Conservation (phyloP, 1,140 invertebrate species). For the Schlechtendalia chinensis region DNA sequence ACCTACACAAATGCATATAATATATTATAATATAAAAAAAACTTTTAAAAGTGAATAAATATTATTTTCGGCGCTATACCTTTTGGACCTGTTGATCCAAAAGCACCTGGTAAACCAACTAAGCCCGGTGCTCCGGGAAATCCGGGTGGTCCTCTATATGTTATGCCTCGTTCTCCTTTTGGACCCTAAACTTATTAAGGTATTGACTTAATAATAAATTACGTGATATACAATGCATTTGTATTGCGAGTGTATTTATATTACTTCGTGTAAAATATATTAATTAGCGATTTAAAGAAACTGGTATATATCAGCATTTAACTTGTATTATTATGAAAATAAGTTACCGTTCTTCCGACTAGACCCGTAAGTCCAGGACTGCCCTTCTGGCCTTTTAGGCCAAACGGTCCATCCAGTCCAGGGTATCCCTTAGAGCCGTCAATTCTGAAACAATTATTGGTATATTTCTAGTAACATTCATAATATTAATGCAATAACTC, state of each 20-base stretch:
- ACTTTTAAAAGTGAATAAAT: neutral
- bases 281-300: too few relatives aligned
- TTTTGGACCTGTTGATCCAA: constrained; percentile 53
- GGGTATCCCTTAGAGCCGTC: constrained; percentile 15
- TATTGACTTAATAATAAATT: too few relatives aligned
- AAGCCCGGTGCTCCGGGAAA: constrained; percentile 53
- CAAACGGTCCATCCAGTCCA: neutral
- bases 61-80: constrained; percentile 52
- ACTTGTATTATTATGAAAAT: neutral
- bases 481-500: neutral
- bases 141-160: constrained; percentile 52
- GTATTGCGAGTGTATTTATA: too few relatives aligned
- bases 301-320: too few relatives aligned
- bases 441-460: constrained; percentile 16
- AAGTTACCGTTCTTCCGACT: constrained; percentile 20
- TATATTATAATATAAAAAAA: neutral
- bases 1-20: constrained; percentile 37
- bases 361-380: constrained; percentile 28
- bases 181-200: neutral
- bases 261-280: too few relatives aligned
- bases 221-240: too few relatives aligned
- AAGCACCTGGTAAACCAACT: constrained; percentile 54
- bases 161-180: constrained; percentile 50
- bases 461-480: too few relatives aligned
- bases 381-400: constrained; percentile 46